Percentiles rank a stretch among this genome's conserved stretches.
These are phyloP conservation scores for Equus quagga DNA, from an alignment of 2,113 vertebrate species.

Conservation along the genomic window DNA sequence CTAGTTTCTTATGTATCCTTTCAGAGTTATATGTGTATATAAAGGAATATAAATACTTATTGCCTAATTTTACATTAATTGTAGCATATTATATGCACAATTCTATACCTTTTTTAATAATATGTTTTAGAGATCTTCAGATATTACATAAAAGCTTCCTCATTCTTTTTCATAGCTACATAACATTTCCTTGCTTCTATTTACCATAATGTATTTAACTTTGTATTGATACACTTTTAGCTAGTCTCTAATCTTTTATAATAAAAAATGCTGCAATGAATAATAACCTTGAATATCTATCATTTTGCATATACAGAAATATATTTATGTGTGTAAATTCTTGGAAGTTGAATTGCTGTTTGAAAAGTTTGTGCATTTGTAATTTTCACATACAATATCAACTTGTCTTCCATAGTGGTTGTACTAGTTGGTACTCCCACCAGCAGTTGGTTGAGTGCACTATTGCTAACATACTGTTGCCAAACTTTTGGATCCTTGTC, in stretches of 20 bases:
- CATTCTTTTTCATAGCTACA: background rate
- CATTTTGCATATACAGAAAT: background rate
- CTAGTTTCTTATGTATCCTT: conserved; percentile 14
- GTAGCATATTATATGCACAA: background rate
- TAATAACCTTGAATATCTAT: conserved; percentile 13
- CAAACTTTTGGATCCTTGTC: background rate
- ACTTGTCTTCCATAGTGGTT: background rate
- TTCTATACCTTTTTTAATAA: conserved; percentile 36
- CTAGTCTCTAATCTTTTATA: conserved; percentile 57
- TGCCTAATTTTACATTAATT: conserved; percentile 35
- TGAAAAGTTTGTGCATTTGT: conserved; percentile 27
- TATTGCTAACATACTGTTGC: conserved; percentile 17
- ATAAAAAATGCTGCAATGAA: background rate
- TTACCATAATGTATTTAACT: conserved; percentile 29
- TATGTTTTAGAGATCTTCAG: conserved; percentile 15
- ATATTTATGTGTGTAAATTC: background rate
- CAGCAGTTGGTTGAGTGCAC: background rate
- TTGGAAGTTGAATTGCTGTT: conserved; percentile 11
- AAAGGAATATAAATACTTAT: conserved; percentile 11
- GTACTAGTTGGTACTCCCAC: background rate
- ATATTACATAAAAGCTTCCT: background rate
- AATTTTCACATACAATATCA: conserved; percentile 34
- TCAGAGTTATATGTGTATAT: background rate
- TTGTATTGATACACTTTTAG: background rate
- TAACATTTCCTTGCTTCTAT: conserved; percentile 58